Base-by-base conservation (phyloP, 2,797 vertebrate species). In the Xiphophorus birchmanni region DNA sequence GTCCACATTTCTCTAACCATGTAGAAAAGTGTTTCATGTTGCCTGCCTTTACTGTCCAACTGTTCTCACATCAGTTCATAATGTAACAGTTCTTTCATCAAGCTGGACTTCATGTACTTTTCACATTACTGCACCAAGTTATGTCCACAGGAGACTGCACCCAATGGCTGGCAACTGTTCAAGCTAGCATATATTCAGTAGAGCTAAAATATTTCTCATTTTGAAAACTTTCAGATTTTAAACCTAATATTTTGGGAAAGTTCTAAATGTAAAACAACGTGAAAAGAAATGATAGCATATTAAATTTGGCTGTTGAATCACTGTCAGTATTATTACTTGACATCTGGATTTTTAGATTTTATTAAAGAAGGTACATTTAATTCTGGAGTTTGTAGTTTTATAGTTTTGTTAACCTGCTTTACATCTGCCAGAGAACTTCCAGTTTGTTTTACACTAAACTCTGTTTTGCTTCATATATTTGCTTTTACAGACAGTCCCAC, bases 281-380 rank as follows among this genome's bases (percentile, higher is more conserved):
- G 12, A 52, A 42, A 4, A n/a, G 58, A 58, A 37, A 2, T 65
- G 15, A 50, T 74, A 52, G n/a, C 2, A 67, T 45, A 11, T 26
- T 80, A 58, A 77, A 77, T 80, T 71, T 45, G 74, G 56, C 63
- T 74, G 37, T 52, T 37, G 7, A 84, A 44, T 72, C 40, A 63
- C 7, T 4, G 42, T 69, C 37, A 69, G 10, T 29, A 45, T 82
- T 75, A 73, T 29, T 84, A n/a, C 13, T 65, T 71, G 69, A 48
- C 50, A n/a, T 76, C n/a, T 47, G 56, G 60, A 42, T 88, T 87
- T 90, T 86, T 84, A 83, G 21, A 78, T 17, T 23, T 35, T 72
- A 26, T 37, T 26, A 52, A 5, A n/a, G 11, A 71, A n/a, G 37
- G 40, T 6, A 37, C 32, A 37, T 13, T 23, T 26, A 35, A 52